Evolutionary conservation across 1,140 invertebrate species (phyloP).

Genomic region (Drusus annulatus): DNA sequence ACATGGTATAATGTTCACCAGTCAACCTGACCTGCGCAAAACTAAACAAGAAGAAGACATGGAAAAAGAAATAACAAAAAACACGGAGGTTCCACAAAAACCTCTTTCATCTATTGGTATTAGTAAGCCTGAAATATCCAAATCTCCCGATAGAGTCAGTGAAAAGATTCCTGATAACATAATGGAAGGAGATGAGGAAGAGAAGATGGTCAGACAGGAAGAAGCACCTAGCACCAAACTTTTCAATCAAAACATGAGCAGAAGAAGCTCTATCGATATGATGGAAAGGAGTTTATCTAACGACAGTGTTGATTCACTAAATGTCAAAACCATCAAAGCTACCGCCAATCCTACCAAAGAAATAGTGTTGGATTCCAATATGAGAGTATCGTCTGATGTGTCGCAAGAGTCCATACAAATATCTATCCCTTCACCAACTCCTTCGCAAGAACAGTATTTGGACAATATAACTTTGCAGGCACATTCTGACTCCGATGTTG

Average conservation of each 20-base stretch:
- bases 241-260: conserved; percentile 38
- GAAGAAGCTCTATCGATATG: conserved; percentile 18
- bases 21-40: conserved; percentile 11
- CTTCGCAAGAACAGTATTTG: conserved; percentile 74
- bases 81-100: not conserved
- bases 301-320: conserved; percentile 27
- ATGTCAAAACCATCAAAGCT: conserved; percentile 68
- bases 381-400: conserved; percentile 70
- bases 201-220: conserved; percentile 68
- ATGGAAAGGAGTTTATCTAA: not conserved
- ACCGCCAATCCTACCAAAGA: conserved; percentile 70
- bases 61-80: conserved; percentile 57
- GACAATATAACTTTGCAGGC: conserved; percentile 75
- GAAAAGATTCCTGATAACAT: conserved; percentile 72
- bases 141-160: conserved; percentile 69
- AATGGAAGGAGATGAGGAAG: conserved; percentile 71
- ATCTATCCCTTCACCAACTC: conserved; percentile 75
- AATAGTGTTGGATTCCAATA: conserved; percentile 70
- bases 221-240: conserved; percentile 63
- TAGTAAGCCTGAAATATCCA: conserved; percentile 62
- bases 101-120: not conserved
- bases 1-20: not conserved
- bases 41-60: conserved; percentile 67
- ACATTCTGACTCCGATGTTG: conserved; percentile 66
- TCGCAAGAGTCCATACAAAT: conserved; percentile 75